Base-by-base conservation (phyloP, 1,140 invertebrate species). In the Whitmania pigra region DNA sequence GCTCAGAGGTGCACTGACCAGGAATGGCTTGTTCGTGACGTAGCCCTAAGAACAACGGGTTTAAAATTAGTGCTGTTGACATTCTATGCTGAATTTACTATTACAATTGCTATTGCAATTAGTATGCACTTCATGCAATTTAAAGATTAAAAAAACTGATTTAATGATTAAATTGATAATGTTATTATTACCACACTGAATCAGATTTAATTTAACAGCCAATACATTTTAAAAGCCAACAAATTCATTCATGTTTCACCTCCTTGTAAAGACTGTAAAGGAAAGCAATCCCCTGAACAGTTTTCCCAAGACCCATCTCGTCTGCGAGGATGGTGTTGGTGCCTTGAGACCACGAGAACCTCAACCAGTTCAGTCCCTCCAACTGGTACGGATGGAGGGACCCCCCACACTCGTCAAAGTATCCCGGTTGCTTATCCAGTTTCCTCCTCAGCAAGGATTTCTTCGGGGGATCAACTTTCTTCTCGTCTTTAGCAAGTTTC, bases 221-320 rank as follows among this genome's bases (percentile, higher is more conserved):
- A 43, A 43, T 43, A 43, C 5, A 43, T 43, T 43, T 6, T 43
- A 13, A 13, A 5, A 5, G 13, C 5, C 13, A 43, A 43, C 15
- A 49, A 49, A 49, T 17, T 49, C 1, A 15, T 15, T 6, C 9
- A 22, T 13, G 13, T 2, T 1, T 95, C 3, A 95, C 95, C 77
- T 97, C 94, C 80, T 95, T 97, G 80, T 93, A 96, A 0, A 98
- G 84, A 0, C 93, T 95, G 81, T 97, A 96, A 1, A 98, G 85
- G 82, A 97, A 98, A 67, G 91, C 90, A 31, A 97, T 94, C 0
- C 94, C 96, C 79, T 98, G 94, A 74, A 98, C 96, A 0, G 94
- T 98, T 87, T 97, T 97, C 69, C 94, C 94, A n/a, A 98, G 85
- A 87, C 94, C 94, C 94, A 98, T 98, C 83, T 97, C 94, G 81